phyloP scores from a whole-genome alignment of 2,113 vertebrate genomes.

The Malurus cyaneus region DNA sequence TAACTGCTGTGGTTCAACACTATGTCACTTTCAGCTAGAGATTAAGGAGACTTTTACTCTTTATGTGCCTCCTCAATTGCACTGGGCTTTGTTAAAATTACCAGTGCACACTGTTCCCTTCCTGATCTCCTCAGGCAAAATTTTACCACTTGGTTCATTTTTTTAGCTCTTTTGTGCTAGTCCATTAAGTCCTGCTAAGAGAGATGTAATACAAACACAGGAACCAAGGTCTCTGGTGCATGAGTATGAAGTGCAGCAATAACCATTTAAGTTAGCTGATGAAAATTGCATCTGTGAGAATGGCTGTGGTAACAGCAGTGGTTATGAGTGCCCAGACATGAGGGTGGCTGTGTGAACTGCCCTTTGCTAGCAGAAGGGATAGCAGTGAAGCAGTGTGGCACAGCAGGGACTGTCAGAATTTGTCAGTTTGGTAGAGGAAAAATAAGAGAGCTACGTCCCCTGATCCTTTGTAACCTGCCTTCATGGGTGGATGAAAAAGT shows the following conservation, averaged over 20 bases:
- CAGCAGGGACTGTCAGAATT: not conserved
- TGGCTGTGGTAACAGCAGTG: not conserved
- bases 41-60: not conserved
- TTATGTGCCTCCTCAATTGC: accelerated
- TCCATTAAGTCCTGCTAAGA: not conserved
- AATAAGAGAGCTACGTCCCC: not conserved
- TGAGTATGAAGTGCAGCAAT: not conserved
- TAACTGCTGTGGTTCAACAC: not conserved
- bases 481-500: not conserved
- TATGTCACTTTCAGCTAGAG: not conserved
- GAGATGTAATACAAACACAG: not conserved
- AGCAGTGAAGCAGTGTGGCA: not conserved
- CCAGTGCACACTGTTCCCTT: accelerated
- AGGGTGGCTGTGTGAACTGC: not conserved
- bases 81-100: not conserved
- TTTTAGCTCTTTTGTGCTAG: not conserved
- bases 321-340: not conserved
- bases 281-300: not conserved
- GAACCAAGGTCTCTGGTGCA: not conserved
- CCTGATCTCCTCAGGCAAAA: not conserved
- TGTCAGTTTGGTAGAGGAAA: not conserved
- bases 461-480: not conserved
- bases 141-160: not conserved
- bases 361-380: not conserved
- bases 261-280: not conserved